Conservation (phyloP, 1,140 invertebrate genomes). For the Acromyrmex echinatior region DNA sequence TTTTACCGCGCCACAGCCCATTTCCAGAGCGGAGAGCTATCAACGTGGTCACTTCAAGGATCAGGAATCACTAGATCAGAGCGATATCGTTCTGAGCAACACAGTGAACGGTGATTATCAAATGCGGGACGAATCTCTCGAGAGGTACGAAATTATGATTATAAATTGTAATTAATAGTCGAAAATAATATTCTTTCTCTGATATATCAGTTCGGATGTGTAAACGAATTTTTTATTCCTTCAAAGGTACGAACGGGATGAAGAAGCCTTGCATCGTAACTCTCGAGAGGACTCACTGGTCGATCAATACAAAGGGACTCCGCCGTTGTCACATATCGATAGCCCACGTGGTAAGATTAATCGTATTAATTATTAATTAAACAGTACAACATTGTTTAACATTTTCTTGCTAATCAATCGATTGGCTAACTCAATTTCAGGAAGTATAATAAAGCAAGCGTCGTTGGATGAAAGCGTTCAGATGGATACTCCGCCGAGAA, state of each 20-base stretch:
- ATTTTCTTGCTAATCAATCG: constrained; percentile 28
- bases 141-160: constrained; percentile 79
- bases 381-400: neutral
- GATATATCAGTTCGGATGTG: neutral
- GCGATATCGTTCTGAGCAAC: constrained; percentile 79
- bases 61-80: constrained; percentile 82
- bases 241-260: constrained; percentile 83
- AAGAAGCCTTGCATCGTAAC: constrained; percentile 82
- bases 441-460: constrained; percentile 84
- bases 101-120: constrained; percentile 83
- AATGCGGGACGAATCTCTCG: constrained; percentile 84
- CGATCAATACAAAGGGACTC: constrained; percentile 81
- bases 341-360: constrained; percentile 82
- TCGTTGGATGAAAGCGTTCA: constrained; percentile 86
- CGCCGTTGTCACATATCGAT: constrained; percentile 79
- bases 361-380: neutral
- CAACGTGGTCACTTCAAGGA: constrained; percentile 84
- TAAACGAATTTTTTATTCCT: constrained; percentile 8
- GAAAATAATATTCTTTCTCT: neutral
- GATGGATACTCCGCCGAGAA: constrained; percentile 86
- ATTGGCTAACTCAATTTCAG: constrained; percentile 73
- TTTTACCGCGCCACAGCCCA: constrained; percentile 81
- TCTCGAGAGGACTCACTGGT: constrained; percentile 84
- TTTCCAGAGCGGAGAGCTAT: constrained; percentile 83
- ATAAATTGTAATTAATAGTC: constrained; percentile 24